Conservation (phyloP, 2,888 invertebrate species). For the Anthophora plumipes region DNA sequence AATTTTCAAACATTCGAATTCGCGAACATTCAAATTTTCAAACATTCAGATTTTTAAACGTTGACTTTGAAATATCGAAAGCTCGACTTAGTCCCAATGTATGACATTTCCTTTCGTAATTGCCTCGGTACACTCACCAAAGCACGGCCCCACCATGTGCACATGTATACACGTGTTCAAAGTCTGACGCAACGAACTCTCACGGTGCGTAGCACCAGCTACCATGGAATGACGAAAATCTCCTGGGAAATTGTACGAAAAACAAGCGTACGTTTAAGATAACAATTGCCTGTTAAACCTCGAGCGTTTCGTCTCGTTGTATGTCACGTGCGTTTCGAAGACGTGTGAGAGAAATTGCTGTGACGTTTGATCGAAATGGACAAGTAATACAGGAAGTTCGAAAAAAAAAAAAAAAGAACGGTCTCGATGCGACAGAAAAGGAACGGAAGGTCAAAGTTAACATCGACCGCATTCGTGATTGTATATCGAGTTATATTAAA, state of each 20-base stretch:
- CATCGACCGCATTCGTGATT: constrained; percentile 9
- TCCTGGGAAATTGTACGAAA: not conserved
- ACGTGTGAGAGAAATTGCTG: constrained; percentile 19
- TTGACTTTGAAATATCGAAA: not conserved
- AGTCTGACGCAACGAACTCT: constrained; percentile 36
- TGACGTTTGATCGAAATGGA: constrained; percentile 12
- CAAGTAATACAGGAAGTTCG: constrained; percentile 2
- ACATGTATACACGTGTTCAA: constrained; percentile 4
- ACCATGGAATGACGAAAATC: constrained; percentile 20
- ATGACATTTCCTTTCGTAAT: constrained; percentile 29
- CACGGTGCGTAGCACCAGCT: not conserved
- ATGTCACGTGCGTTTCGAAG: constrained; percentile 11
- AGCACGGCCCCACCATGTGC: not conserved
- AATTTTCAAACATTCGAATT: too few relatives aligned
- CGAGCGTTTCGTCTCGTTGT: not conserved
- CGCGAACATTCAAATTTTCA: too few relatives aligned
- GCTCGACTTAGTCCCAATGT: not conserved
- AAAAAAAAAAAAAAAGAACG: too few relatives aligned
- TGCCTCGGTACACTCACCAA: not conserved
- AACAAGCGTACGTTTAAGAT: not conserved
- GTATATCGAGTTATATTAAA: constrained; percentile 8
- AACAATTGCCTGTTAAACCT: not conserved
- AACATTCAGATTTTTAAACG: not conserved
- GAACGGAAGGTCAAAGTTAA: constrained; percentile 39
- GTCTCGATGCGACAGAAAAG: not conserved